phyloP scores from a whole-genome alignment of 2,888 invertebrate species.

The Agriopis leucophaearia region DNA sequence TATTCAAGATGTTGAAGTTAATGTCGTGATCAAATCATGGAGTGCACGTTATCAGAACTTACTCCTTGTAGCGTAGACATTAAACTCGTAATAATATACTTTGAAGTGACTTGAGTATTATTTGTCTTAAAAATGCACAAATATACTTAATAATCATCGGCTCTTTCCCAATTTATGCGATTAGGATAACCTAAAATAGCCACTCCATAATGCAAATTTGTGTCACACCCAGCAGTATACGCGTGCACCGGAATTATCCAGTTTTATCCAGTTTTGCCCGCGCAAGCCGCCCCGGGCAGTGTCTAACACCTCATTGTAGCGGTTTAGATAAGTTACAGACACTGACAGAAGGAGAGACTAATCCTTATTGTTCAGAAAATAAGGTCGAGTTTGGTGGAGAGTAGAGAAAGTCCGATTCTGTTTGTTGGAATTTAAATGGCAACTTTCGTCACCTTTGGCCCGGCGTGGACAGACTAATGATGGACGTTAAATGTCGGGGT shows the following conservation, averaged over 20 bases:
- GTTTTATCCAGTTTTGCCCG: slow-evolving; percentile 59
- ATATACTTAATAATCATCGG: not conserved
- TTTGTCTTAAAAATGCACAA: not conserved
- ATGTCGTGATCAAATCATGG: too few relatives aligned
- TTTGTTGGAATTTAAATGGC: slow-evolving; percentile 47
- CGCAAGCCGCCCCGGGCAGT: slow-evolving; percentile 60
- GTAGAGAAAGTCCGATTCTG: slow-evolving; percentile 33
- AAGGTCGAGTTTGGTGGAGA: slow-evolving; percentile 29
- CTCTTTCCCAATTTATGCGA: not conserved
- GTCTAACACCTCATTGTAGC: slow-evolving; percentile 70
- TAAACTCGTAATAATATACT: not conserved
- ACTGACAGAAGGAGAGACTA: slow-evolving; percentile 13
- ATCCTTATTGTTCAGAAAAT: slow-evolving; percentile 21
- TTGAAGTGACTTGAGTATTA: not conserved
- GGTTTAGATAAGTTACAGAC: slow-evolving; percentile 57
- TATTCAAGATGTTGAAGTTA: too few relatives aligned
- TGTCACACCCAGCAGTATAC: slow-evolving; percentile 50
- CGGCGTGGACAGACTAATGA: slow-evolving; percentile 37
- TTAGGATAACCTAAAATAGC: not conserved
- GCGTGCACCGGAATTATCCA: slow-evolving; percentile 39
- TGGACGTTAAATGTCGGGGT: slow-evolving; percentile 28
- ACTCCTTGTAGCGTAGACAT: too few relatives aligned
- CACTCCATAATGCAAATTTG: slow-evolving; percentile 38
- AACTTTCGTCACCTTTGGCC: slow-evolving; percentile 47
- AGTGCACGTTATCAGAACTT: too few relatives aligned